phyloP scores from a whole-genome alignment of 2,113 vertebrate species.

The Delphinus delphis region DNA sequence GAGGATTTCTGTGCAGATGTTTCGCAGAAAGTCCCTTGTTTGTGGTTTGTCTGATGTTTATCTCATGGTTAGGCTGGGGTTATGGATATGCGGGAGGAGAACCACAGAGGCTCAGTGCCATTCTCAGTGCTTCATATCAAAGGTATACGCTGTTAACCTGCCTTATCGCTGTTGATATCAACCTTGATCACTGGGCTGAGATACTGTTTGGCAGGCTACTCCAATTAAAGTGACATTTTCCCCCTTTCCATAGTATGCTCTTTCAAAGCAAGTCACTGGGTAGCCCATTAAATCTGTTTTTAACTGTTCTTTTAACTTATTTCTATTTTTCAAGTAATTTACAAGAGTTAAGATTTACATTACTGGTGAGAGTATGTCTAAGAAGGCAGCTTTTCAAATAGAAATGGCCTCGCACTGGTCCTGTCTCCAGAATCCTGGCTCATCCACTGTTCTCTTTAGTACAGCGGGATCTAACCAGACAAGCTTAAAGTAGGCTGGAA shows the following conservation, averaged over 20 bases:
- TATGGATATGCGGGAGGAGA: no score
- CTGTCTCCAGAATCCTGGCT: not conserved
- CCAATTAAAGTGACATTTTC: not conserved
- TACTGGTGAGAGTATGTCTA: not conserved
- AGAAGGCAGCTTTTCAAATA: not conserved
- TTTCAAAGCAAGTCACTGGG: not conserved
- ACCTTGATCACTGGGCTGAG: not conserved
- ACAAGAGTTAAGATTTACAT: not conserved
- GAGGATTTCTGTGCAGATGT: no score
- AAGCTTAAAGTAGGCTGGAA: not conserved
- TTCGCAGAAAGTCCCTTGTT: not conserved
- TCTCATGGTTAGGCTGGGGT: no score
- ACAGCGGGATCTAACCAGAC: not conserved
- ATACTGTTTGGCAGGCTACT: not conserved
- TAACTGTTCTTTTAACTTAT: not conserved
- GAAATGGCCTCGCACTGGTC: not conserved
- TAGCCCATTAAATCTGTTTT: not conserved
- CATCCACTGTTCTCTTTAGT: not conserved
- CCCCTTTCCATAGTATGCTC: not conserved
- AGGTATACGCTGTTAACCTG: rapidly evolving
- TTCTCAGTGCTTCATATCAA: not conserved
- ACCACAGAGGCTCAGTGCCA: not conserved
- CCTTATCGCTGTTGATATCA: no score
- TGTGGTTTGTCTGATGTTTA: not conserved
- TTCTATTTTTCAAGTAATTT: not conserved